Base-by-base conservation (phyloP, 1,140 invertebrate species). In the Megalonaias nervosa region DNA sequence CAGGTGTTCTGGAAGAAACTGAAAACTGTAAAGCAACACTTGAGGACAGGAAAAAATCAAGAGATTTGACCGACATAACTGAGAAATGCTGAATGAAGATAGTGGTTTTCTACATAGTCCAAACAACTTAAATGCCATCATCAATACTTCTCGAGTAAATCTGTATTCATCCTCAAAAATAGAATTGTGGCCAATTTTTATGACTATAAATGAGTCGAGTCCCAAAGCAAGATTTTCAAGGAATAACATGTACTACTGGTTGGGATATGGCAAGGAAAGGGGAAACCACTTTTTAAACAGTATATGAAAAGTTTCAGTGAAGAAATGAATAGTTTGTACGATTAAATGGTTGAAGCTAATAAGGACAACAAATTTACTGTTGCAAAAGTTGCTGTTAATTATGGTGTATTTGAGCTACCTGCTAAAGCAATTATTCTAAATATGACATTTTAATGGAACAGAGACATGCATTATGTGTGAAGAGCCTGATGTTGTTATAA, bases 111-210 rank as follows among this genome's bases (percentile, higher is more conserved):
- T 64, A 17, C 1, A 55, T 13, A 59, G 61, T 26, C 26, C 26
- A 26, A 26, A 26, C 26, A 26, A 26, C 26, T 26, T 26, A 26
- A 26, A 26, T 26, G 77, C 67, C 60, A 64, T 79, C 17, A 64
- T 84, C 16, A 81, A 81, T n/a, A 84, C 82, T 58, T 78, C 82
- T 81, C 75, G 81, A 17, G 65, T 84, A 31, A 62, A 62, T n/a
- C 61, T 80, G n/a, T 80, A 77, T 67, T 68, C 58, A n/a, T 80
- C 79, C 21, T 80, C 74, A 9, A 76, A 80, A 62, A 70, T 77
- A 31, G 65, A 80, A 68, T 59, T 80, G 6, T 80, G 79, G 79
- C 74, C 74, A 59, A 67, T 80, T 17, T 73, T 77, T 77, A n/a
- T 80, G 61, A 74, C 74, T 13, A 77, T 80, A 57, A 80, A 80